Conservation (phyloP, 2,113 vertebrate species). For the Cyprinodon brontotheroides region DNA sequence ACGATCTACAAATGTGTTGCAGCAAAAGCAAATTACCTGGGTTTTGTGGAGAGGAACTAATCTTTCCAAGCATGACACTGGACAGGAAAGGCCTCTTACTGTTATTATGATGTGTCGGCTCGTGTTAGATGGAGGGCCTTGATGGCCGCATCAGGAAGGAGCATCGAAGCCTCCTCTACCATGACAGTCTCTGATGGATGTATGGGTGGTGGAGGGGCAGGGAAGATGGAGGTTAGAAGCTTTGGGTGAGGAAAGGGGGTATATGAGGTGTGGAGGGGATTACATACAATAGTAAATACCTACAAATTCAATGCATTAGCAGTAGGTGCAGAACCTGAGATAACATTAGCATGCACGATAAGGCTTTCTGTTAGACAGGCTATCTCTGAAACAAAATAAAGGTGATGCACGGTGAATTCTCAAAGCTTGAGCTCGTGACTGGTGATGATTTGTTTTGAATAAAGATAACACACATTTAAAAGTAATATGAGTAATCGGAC, state of each 20-base stretch:
- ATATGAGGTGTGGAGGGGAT: slow-evolving; percentile 53
- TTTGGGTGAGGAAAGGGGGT: slow-evolving; percentile 64
- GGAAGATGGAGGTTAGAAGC: slow-evolving; percentile 72
- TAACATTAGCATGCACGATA: slow-evolving; percentile 65
- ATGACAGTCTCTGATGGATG: slow-evolving; percentile 79
- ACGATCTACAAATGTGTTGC: slow-evolving; percentile 81
- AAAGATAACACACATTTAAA: slow-evolving; percentile 58
- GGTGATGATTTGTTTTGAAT: slow-evolving; percentile 50
- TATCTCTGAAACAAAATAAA: slow-evolving; percentile 64
- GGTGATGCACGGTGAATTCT: slow-evolving; percentile 49
- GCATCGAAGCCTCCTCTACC: slow-evolving; percentile 70
- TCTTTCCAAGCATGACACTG: slow-evolving; percentile 84
- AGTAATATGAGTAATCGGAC: slow-evolving; percentile 55
- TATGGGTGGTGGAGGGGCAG: slow-evolving; percentile 69
- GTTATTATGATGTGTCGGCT: slow-evolving; percentile 87
- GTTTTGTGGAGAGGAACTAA: slow-evolving; percentile 86
- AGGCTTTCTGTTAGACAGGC: slow-evolving; percentile 61
- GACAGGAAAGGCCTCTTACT: slow-evolving; percentile 85
- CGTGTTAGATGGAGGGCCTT: slow-evolving; percentile 80
- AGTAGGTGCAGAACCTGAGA: slow-evolving; percentile 56
- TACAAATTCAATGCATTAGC: slow-evolving; percentile 64
- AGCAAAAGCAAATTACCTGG: slow-evolving; percentile 82
- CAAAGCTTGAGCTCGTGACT: slow-evolving; percentile 33
- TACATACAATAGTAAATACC: slow-evolving; percentile 66
- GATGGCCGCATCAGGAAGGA: slow-evolving; percentile 77